Conservation (phyloP, 2,113 vertebrate species). For the Coregonus clupeaformis region DNA sequence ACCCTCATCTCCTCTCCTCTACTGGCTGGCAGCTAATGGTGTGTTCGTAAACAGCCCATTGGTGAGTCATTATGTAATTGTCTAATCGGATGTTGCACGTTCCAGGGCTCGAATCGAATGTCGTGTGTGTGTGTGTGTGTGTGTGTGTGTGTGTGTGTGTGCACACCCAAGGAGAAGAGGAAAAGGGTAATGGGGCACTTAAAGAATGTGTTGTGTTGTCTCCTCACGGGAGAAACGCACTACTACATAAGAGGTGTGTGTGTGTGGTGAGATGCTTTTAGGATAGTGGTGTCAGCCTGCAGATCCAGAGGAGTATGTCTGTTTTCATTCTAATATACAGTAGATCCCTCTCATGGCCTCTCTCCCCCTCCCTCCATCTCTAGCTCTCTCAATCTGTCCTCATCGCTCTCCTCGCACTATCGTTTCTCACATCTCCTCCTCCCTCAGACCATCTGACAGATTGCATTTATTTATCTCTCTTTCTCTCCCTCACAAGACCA, state of each 20-base stretch:
- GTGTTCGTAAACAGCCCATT: constrained; percentile 50
- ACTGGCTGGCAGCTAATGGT: constrained; percentile 34
- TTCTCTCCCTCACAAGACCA: constrained; percentile 30
- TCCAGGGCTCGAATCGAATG: constrained; percentile 47
- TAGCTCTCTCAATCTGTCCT: constrained; percentile 47
- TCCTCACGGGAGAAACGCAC: constrained; percentile 26
- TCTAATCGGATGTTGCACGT: constrained; percentile 67
- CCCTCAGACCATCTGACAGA: constrained; percentile 68
- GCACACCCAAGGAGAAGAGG: neutral
- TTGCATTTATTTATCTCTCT: constrained; percentile 63
- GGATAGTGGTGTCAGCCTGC: constrained; percentile 44
- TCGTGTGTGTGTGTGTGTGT: constrained; percentile 15
- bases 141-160: constrained; percentile 3
- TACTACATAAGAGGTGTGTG: constrained; percentile 6
- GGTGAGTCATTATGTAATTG: constrained; percentile 59
- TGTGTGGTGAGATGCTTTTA: constrained; percentile 3
- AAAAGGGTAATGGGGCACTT: neutral
- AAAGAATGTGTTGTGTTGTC: constrained; percentile 26
- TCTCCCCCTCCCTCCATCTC: constrained; percentile 1
- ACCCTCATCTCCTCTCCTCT: constrained; percentile 11
- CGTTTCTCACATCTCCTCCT: constrained; percentile 49
- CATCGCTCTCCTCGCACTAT: neutral
- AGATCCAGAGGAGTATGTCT: constrained; percentile 34
- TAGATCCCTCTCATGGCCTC: constrained; percentile 48
- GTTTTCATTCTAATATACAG: constrained; percentile 55